A percentile compares a stretch with the other conserved stretches of the same genome.
Conservation (phyloP, 2,797 vertebrate genomes). For the Coccyzus lansbergi region DNA sequence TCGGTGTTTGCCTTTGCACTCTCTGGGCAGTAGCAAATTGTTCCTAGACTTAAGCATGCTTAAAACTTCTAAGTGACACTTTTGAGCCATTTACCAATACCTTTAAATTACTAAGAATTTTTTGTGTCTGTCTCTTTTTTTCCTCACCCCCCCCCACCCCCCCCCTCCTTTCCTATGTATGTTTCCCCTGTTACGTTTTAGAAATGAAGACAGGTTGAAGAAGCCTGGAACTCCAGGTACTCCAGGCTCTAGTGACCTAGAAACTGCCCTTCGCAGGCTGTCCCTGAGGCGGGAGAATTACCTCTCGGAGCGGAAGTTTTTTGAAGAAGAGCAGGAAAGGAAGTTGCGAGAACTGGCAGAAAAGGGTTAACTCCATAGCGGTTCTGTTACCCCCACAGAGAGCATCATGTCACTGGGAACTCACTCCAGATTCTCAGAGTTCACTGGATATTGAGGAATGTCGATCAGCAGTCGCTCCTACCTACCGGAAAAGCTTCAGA, state of each 20-base stretch:
- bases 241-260: conserved; percentile 92
- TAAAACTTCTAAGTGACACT: not conserved
- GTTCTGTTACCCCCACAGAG: conserved; percentile 88
- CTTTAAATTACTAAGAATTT: not conserved
- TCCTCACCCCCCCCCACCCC: too few relatives aligned
- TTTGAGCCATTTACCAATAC: not conserved
- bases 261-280: conserved; percentile 89
- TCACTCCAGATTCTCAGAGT: conserved; percentile 84
- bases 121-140: not conserved
- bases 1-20: not conserved
- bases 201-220: conserved; percentile 87
- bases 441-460: conserved; percentile 89
- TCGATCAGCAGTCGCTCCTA: conserved; percentile 93
- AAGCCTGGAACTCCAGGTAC: conserved; percentile 93
- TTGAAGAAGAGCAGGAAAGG: conserved; percentile 94
- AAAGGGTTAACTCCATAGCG: conserved; percentile 83
- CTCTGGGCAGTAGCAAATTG: not conserved
- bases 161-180: not conserved
- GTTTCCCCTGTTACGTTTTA: conserved; percentile 21
- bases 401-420: conserved; percentile 95
- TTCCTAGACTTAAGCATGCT: not conserved
- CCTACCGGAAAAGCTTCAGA: conserved; percentile 98
- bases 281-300: conserved; percentile 96
- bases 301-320: conserved; percentile 92
- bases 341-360: conserved; percentile 90